phyloP scores from a whole-genome alignment of 1,140 invertebrate genomes.

The Eulimnadia texana region DNA sequence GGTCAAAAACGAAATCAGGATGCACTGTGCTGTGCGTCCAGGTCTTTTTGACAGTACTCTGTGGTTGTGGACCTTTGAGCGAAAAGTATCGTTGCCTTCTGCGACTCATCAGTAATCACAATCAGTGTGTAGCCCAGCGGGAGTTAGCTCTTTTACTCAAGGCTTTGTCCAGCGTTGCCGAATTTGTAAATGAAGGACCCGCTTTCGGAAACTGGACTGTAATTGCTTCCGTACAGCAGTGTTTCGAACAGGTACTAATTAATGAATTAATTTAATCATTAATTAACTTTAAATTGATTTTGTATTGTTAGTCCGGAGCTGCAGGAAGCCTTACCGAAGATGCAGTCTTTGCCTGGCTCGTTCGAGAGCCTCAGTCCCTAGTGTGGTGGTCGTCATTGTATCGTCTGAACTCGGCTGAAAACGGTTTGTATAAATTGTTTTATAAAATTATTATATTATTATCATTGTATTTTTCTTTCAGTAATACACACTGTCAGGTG shows the following conservation, averaged over 20 bases:
- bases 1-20: constrained; percentile 25
- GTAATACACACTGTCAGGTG: constrained; percentile 41
- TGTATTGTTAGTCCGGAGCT: constrained; percentile 30
- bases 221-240: constrained; percentile 38
- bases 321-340: constrained; percentile 38
- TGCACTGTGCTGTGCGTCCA: constrained; percentile 41
- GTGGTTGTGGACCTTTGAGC: constrained; percentile 34
- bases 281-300: neutral
- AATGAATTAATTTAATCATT: neutral
- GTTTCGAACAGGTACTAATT: constrained; percentile 42
- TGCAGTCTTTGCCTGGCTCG: constrained; percentile 39
- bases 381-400: constrained; percentile 45
- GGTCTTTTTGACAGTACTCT: constrained; percentile 42
- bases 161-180: constrained; percentile 36
- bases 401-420: constrained; percentile 38
- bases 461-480: constrained; percentile 24
- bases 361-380: constrained; percentile 40
- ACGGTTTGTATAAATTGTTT: constrained; percentile 27
- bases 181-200: constrained; percentile 39
- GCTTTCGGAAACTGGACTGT: constrained; percentile 37
- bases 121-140: constrained; percentile 42
- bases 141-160: constrained; percentile 38
- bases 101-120: constrained; percentile 45
- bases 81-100: constrained; percentile 49
- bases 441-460: neutral